Conservation (phyloP, 2,888 invertebrate genomes). For the Lithodes maja region DNA sequence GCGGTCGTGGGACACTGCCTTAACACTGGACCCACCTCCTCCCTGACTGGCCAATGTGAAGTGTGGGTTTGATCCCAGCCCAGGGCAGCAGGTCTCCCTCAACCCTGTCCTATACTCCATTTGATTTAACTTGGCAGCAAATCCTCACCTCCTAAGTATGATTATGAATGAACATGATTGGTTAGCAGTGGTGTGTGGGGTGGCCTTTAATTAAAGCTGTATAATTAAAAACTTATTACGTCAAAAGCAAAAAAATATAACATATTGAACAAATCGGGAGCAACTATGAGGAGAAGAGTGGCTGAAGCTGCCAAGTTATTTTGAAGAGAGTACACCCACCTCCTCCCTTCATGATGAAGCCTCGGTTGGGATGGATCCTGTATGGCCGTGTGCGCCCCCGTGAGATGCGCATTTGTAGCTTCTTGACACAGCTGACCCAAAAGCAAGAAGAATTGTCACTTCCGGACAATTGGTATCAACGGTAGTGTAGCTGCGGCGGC, state of each 20-base stretch:
- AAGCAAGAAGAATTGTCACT: slow-evolving; percentile 49
- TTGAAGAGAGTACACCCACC: not conserved
- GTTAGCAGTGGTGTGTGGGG: too few relatives aligned
- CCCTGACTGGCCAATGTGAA: not conserved
- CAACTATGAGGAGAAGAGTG: too few relatives aligned
- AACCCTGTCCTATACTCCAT: not conserved
- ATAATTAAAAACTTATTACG: too few relatives aligned
- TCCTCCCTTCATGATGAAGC: not conserved
- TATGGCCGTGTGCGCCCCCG: not conserved
- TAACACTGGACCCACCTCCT: not conserved
- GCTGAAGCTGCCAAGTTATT: too few relatives aligned
- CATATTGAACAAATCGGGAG: too few relatives aligned
- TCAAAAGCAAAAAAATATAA: too few relatives aligned
- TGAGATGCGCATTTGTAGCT: slow-evolving; percentile 18
- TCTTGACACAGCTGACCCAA: slow-evolving; percentile 47
- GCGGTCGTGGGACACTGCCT: too few relatives aligned
- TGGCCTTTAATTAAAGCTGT: too few relatives aligned
- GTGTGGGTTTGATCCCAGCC: not conserved
- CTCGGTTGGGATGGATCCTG: not conserved
- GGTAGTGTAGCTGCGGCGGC: slow-evolving; percentile 9
- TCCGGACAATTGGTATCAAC: slow-evolving; percentile 39
- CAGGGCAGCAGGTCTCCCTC: not conserved
- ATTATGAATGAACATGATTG: too few relatives aligned
- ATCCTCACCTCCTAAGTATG: too few relatives aligned
- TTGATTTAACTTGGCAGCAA: too few relatives aligned